Conservation (phyloP, 2,113 vertebrate genomes). For the Irena cyanogastra region DNA sequence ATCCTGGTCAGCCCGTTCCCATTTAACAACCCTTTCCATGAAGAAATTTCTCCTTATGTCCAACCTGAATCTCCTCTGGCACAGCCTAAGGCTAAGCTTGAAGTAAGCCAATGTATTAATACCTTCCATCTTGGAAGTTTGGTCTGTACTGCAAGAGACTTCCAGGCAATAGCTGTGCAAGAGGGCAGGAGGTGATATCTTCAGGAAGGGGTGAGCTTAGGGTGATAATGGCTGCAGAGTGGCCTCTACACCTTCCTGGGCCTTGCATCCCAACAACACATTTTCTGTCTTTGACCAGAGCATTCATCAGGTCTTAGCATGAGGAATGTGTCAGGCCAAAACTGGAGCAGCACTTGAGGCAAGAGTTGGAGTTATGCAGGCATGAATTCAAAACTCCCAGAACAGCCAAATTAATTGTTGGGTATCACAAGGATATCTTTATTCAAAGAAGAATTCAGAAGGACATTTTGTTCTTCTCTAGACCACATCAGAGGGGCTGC, state of each 20-base stretch:
- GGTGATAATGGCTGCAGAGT: background rate
- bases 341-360: background rate
- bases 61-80: background rate
- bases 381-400: background rate
- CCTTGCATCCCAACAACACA: rapidly evolving
- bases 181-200: background rate
- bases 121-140: background rate
- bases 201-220: background rate
- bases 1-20: background rate
- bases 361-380: background rate
- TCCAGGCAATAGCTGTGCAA: background rate
- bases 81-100: background rate
- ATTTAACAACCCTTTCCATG: background rate
- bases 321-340: background rate
- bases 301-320: background rate
- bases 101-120: background rate
- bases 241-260: rapidly evolving
- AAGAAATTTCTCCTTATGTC: background rate
- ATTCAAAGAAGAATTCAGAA: background rate
- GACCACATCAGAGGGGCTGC: background rate
- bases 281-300: background rate
- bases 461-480: background rate
- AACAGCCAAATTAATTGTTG: background rate
- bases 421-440: background rate
- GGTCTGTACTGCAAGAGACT: background rate